Conservation (phyloP, 1,140 invertebrate species). For the Xylocopa sonorina region DNA sequence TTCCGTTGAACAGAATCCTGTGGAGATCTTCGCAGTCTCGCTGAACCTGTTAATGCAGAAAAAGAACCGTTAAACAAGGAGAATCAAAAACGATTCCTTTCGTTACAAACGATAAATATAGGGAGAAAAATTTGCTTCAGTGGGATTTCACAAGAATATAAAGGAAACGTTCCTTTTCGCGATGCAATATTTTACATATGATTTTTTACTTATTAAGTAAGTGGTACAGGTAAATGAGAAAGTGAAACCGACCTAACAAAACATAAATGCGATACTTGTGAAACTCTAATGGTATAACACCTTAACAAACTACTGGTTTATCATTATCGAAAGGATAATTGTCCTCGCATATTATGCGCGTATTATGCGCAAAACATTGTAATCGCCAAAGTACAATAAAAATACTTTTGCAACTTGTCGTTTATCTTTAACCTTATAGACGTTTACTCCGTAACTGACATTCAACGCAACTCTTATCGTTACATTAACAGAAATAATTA, state of each 20-base stretch:
- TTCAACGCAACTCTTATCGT: too few relatives aligned
- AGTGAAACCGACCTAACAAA: constrained; percentile 16
- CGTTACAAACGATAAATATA: not conserved
- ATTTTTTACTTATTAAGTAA: not conserved
- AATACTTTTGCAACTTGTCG: not conserved
- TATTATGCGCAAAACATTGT: not conserved
- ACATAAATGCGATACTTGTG: not conserved
- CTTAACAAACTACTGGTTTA: not conserved
- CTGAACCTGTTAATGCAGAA: constrained; percentile 16
- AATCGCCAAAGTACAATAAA: not conserved
- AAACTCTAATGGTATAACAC: not conserved
- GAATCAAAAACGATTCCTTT: not conserved
- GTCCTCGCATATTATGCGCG: too few relatives aligned
- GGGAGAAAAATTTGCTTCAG: too few relatives aligned
- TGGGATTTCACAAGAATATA: too few relatives aligned
- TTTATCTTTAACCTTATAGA: not conserved
- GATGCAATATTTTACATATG: constrained; percentile 3
- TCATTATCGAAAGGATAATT: not conserved
- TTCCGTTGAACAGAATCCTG: not conserved
- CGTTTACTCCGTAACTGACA: too few relatives aligned
- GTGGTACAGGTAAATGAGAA: constrained; percentile 5
- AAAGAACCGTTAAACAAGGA: not conserved
- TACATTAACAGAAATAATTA: not conserved
- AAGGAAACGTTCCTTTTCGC: too few relatives aligned
- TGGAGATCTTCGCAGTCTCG: not conserved